phyloP scores from a whole-genome alignment of 2,797 vertebrate species.

The Silurus aristotelis region DNA sequence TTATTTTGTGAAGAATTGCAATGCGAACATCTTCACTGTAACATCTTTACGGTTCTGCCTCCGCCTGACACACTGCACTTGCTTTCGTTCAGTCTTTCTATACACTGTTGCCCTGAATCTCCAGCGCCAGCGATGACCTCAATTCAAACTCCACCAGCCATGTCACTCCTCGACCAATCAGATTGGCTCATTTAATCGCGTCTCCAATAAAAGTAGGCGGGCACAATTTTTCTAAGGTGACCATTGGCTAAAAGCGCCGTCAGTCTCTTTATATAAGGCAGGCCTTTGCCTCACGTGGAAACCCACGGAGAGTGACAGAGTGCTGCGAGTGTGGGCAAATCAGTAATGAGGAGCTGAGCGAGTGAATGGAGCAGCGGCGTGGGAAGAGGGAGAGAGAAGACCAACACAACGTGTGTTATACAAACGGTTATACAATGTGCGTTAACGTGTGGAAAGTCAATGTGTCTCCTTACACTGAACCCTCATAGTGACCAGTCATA shows the following conservation, averaged over 20 bases:
- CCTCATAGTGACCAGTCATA: not conserved
- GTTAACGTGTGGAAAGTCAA: constrained; percentile 66
- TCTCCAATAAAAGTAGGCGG: constrained; percentile 12
- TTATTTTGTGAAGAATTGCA: not conserved
- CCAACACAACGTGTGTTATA: constrained; percentile 68
- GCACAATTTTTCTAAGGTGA: not conserved
- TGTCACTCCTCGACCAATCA: constrained; percentile 8
- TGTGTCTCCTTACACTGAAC: constrained; percentile 51
- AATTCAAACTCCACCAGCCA: constrained; percentile 55
- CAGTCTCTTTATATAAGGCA: constrained; percentile 75
- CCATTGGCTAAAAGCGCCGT: constrained; percentile 54
- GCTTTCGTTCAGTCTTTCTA: constrained; percentile 12
- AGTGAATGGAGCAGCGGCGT: constrained; percentile 64
- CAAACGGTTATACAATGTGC: constrained; percentile 77
- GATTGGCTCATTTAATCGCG: constrained; percentile 50
- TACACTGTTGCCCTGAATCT: constrained; percentile 57
- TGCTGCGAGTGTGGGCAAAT: constrained; percentile 64
- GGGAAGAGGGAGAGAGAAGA: constrained; percentile 52
- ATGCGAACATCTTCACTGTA: not conserved
- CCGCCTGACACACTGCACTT: constrained; percentile 38
- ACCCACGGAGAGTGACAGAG: constrained; percentile 61
- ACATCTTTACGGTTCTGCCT: not conserved
- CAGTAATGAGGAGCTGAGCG: constrained; percentile 58
- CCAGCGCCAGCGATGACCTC: constrained; percentile 64
- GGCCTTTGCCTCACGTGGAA: constrained; percentile 73